These are phyloP conservation scores for Zaprionus camerounensis DNA, from an alignment of 1,140 invertebrate genomes.

Conservation along the genomic window DNA sequence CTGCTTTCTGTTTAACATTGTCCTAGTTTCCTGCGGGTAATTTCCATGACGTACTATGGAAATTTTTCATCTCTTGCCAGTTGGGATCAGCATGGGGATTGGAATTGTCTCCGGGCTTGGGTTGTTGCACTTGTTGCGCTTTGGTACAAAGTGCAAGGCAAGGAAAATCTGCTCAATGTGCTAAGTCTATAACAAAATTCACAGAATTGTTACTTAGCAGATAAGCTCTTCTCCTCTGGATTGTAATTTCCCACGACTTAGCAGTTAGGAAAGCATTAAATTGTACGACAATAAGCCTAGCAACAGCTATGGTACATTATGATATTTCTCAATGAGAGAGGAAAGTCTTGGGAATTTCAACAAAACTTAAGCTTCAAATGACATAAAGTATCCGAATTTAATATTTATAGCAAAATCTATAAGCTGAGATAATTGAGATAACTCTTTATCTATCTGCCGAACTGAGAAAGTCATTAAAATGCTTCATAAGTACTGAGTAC, in stretches of 20 bases:
- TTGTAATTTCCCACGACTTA: background rate
- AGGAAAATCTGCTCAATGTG: slow-evolving; percentile 23
- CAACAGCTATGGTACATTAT: background rate
- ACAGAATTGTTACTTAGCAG: background rate
- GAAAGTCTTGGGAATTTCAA: background rate
- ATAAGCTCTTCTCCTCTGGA: background rate
- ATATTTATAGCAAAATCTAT: background rate
- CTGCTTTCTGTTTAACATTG: slow-evolving; percentile 37
- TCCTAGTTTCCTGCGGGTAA: slow-evolving; percentile 54
- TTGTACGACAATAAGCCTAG: background rate
- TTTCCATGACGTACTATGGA: slow-evolving; percentile 58
- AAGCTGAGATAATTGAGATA: background rate
- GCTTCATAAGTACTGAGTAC: background rate
- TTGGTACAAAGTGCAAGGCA: slow-evolving; percentile 54
- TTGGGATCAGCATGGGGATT: background rate
- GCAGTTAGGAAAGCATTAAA: background rate
- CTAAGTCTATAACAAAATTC: background rate
- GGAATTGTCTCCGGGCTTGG: slow-evolving; percentile 10
- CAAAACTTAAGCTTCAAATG: background rate
- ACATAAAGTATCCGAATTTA: background rate
- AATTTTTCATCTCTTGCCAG: slow-evolving; percentile 24
- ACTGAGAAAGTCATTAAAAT: background rate
- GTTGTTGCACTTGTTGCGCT: slow-evolving; percentile 54
- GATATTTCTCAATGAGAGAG: background rate
- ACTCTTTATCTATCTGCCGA: background rate